A percentile compares a stretch with the other conserved stretches of the same genome.
Conservation (phyloP, 2,888 invertebrate genomes). For the Eustalomyia histrio region DNA sequence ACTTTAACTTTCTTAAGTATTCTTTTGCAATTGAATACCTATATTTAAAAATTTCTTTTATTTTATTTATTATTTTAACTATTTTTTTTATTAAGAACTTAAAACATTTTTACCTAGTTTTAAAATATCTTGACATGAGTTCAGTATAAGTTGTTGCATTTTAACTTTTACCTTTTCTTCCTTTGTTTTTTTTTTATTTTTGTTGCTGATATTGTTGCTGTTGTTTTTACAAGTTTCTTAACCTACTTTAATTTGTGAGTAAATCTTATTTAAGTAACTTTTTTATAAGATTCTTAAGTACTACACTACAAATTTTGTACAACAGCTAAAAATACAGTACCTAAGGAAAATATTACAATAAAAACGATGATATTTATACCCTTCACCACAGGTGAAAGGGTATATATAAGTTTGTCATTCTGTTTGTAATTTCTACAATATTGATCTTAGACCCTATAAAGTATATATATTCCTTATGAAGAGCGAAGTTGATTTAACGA, state of each 20-base stretch:
- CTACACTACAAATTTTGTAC: conserved; percentile 35
- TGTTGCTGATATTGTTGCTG: conserved; percentile 17
- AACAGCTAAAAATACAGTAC: conserved; percentile 8
- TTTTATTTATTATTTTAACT: neutral
- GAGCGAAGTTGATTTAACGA: no score
- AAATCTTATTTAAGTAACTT: conserved; percentile 62
- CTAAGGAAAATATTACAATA: no score
- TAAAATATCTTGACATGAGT: conserved; percentile 52
- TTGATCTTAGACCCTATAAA: no score
- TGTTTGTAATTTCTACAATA: no score
- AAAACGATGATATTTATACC: no score
- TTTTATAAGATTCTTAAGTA: conserved; percentile 49
- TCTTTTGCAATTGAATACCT: no score
- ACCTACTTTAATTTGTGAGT: conserved; percentile 65
- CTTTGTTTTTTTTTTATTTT: neutral
- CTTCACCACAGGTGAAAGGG: no score
- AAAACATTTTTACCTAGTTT: neutral
- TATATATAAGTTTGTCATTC: no score
- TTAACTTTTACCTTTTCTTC: conserved; percentile 31
- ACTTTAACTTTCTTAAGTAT: no score
- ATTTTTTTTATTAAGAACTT: neutral
- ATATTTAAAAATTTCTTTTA: no score
- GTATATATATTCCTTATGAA: no score
- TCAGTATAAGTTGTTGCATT: conserved; percentile 42
- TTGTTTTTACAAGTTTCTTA: conserved; percentile 56